Conservation (phyloP, 2,113 vertebrate genomes). For the Etheostoma cragini region DNA sequence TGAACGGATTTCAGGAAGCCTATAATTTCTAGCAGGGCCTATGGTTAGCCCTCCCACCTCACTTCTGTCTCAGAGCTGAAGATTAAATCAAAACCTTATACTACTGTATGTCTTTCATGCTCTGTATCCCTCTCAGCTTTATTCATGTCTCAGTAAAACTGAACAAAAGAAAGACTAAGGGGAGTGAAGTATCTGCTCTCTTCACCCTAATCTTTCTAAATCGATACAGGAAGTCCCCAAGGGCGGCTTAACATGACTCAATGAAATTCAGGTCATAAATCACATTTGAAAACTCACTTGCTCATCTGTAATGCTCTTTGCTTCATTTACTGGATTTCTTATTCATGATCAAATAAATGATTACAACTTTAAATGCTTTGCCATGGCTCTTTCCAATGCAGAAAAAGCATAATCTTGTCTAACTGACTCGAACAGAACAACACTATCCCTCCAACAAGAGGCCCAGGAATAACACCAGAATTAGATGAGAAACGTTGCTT, state of each 20-base stretch:
- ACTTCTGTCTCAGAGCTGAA: neutral
- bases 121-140: slow-evolving; percentile 18
- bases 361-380: neutral
- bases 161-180: slow-evolving; percentile 22
- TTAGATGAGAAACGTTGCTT: slow-evolving; percentile 46
- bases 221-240: slow-evolving; percentile 31
- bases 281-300: neutral
- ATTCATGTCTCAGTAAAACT: slow-evolving; percentile 30
- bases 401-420: slow-evolving; percentile 29
- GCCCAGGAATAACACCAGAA: slow-evolving; percentile 50
- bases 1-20: neutral
- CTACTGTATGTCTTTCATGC: slow-evolving; percentile 14
- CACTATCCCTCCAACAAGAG: slow-evolving; percentile 24
- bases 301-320: slow-evolving; percentile 3
- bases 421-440: slow-evolving; percentile 26
- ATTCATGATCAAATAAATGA: slow-evolving; percentile 1
- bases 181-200: slow-evolving; percentile 29
- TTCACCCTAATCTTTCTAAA: slow-evolving; percentile 33
- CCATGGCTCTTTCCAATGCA: slow-evolving; percentile 7
- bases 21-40: neutral
- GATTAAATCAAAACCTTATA: slow-evolving; percentile 31
- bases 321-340: slow-evolving; percentile 20
- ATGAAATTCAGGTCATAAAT: slow-evolving; percentile 2
- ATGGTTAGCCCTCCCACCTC: neutral
- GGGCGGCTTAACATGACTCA: slow-evolving; percentile 13